These are phyloP conservation scores for Coranthus polyacanthus DNA, from an alignment of 2,797 vertebrate genomes.

Conservation along the genomic window DNA sequence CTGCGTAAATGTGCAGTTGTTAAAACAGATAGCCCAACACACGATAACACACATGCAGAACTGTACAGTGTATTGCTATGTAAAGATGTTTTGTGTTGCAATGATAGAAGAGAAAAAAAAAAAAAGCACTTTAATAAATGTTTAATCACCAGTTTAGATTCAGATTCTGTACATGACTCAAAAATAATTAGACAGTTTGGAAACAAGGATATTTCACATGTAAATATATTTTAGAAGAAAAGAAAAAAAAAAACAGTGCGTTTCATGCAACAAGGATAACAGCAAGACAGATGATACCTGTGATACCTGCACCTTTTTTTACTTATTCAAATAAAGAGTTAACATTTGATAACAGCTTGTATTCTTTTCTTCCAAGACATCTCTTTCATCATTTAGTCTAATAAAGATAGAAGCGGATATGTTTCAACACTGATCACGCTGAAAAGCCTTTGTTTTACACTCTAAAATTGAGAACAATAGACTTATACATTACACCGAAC, in stretches of 20 bases:
- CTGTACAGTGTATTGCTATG: slow-evolving; percentile 88
- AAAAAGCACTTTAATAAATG: slow-evolving; percentile 91
- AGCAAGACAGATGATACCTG: slow-evolving; percentile 82
- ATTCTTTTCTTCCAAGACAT: slow-evolving; percentile 47
- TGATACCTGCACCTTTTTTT: slow-evolving; percentile 90
- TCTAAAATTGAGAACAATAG: not conserved
- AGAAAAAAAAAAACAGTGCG: slow-evolving; percentile 59
- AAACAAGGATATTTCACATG: slow-evolving; percentile 82
- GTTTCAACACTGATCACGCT: not conserved
- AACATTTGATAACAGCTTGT: slow-evolving; percentile 86
- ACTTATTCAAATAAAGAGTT: slow-evolving; percentile 91
- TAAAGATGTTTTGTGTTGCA: slow-evolving; percentile 88
- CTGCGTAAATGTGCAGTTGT: slow-evolving; percentile 77
- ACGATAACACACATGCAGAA: slow-evolving; percentile 78
- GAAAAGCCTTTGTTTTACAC: not conserved
- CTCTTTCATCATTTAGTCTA: not conserved
- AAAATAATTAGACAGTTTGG: slow-evolving; percentile 78
- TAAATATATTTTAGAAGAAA: slow-evolving; percentile 85
- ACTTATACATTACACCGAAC: not conserved
- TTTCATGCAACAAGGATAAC: slow-evolving; percentile 81
- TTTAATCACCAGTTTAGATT: slow-evolving; percentile 89
- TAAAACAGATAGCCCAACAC: slow-evolving; percentile 73
- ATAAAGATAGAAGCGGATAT: not conserved
- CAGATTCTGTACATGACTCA: slow-evolving; percentile 86
- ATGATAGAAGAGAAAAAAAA: slow-evolving; percentile 82